These are phyloP conservation scores for Strigops habroptila DNA, from an alignment of 2,113 vertebrate species.

Conservation along the genomic window DNA sequence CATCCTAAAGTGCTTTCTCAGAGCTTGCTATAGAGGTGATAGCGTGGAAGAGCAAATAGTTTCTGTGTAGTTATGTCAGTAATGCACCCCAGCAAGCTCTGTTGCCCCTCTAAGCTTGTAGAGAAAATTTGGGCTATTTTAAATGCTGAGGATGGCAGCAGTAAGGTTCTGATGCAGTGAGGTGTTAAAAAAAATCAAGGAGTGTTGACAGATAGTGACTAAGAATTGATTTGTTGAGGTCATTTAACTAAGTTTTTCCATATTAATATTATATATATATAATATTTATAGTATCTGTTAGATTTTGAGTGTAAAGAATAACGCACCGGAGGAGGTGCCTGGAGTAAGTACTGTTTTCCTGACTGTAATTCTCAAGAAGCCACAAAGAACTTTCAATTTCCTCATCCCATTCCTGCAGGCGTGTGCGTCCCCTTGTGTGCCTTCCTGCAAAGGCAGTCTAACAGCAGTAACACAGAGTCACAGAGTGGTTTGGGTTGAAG, in stretches of 20 bases:
- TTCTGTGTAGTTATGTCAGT: not conserved
- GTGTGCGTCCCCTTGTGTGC: accelerated
- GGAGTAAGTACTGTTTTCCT: not conserved
- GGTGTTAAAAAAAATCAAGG: not conserved
- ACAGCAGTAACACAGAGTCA: not conserved
- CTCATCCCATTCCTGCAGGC: not conserved
- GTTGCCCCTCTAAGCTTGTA: not conserved
- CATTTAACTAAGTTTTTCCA: not conserved
- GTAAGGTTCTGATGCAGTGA: not conserved
- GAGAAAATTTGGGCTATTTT: not conserved
- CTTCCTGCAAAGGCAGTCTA: not conserved
- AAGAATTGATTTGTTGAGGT: not conserved
- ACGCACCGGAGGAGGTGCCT: not conserved
- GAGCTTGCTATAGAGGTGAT: not conserved
- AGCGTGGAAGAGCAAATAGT: not conserved
- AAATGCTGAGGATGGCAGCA: not conserved
- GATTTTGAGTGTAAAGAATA: not conserved
- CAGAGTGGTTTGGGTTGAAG: not conserved
- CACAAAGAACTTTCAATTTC: not conserved
- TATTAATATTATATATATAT: not conserved
- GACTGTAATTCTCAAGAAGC: not conserved
- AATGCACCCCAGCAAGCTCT: not conserved
- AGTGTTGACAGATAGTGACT: not conserved
- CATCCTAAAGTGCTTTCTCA: not conserved
- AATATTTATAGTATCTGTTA: not conserved